phyloP scores from a whole-genome alignment of 2,797 vertebrate species.

The Acanthurus lineatus region DNA sequence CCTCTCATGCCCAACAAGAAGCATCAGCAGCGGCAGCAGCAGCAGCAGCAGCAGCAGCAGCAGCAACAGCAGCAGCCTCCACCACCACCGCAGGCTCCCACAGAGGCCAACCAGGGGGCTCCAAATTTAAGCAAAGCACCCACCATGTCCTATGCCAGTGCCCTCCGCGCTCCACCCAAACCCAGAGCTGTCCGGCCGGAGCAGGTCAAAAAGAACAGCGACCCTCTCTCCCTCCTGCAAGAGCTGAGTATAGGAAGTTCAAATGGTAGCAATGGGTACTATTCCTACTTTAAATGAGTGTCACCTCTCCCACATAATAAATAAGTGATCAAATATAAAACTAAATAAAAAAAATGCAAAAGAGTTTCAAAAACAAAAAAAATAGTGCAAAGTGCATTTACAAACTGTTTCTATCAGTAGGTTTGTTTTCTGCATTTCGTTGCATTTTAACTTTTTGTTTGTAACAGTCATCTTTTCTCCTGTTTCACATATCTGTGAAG shows the following conservation, averaged over 20 bases:
- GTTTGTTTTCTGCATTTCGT: slow-evolving; percentile 80
- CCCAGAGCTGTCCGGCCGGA: slow-evolving; percentile 93
- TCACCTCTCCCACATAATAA: slow-evolving; percentile 48
- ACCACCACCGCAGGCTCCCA: slow-evolving; percentile 83
- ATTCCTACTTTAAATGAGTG: slow-evolving; percentile 99
- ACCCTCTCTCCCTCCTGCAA: slow-evolving; percentile 97
- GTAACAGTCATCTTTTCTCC: slow-evolving; percentile 83
- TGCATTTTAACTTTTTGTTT: slow-evolving; percentile 85
- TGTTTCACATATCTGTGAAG: slow-evolving; percentile 88
- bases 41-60: not conserved
- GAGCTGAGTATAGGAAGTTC: slow-evolving; percentile 99
- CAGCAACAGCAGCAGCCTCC: not conserved
- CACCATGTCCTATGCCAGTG: slow-evolving; percentile 98
- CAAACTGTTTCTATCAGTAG: slow-evolving; percentile 83
- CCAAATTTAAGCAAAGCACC: slow-evolving; percentile 91
- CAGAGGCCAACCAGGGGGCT: slow-evolving; percentile 87
- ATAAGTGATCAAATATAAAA: slow-evolving; percentile 58
- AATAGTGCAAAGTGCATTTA: slow-evolving; percentile 82
- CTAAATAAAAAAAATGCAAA: slow-evolving; percentile 75
- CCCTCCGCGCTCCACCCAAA: slow-evolving; percentile 96
- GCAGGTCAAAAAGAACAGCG: slow-evolving; percentile 97
- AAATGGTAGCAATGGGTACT: slow-evolving; percentile 99
- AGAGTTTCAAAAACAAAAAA: slow-evolving; percentile 65
- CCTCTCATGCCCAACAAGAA: slow-evolving; percentile 94
- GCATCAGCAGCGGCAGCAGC: slow-evolving; percentile 72